Evolutionary conservation across 2,797 vertebrate genomes (phyloP).

Genomic region (Tapera naevia): DNA sequence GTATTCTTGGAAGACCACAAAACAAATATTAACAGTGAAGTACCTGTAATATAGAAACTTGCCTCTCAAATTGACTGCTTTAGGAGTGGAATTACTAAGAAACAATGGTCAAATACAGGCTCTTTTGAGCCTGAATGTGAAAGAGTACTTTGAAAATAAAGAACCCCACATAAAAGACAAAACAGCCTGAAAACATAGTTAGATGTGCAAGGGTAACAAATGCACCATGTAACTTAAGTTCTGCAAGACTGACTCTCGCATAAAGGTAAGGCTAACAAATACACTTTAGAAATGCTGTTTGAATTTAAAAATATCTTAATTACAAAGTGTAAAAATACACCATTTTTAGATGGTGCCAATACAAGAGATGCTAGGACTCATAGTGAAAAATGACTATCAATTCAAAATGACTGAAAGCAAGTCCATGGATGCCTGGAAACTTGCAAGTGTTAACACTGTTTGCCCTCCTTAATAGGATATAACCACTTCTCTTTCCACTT

Average conservation of each 20-base stretch:
- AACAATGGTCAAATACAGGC: background rate
- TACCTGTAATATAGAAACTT: background rate
- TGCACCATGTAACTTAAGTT: background rate
- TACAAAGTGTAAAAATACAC: background rate
- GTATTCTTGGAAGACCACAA: background rate
- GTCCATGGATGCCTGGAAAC: background rate
- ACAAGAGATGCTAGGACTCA: background rate
- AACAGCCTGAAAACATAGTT: background rate
- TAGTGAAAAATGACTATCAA: background rate
- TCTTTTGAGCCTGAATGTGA: background rate
- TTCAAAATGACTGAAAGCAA: background rate
- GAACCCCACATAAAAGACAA: background rate
- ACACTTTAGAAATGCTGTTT: background rate
- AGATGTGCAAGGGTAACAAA: background rate
- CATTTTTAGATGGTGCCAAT: background rate
- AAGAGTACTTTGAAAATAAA: background rate
- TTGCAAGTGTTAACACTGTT: background rate
- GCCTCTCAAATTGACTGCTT: background rate
- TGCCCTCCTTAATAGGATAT: background rate
- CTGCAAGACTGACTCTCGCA: background rate
- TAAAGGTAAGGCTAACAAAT: background rate
- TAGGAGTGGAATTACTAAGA: background rate
- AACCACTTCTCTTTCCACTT: background rate
- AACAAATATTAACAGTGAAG: background rate
- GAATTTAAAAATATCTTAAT: background rate